Conservation (phyloP, 2,797 vertebrate genomes). For the Ambastaia sidthimunki region DNA sequence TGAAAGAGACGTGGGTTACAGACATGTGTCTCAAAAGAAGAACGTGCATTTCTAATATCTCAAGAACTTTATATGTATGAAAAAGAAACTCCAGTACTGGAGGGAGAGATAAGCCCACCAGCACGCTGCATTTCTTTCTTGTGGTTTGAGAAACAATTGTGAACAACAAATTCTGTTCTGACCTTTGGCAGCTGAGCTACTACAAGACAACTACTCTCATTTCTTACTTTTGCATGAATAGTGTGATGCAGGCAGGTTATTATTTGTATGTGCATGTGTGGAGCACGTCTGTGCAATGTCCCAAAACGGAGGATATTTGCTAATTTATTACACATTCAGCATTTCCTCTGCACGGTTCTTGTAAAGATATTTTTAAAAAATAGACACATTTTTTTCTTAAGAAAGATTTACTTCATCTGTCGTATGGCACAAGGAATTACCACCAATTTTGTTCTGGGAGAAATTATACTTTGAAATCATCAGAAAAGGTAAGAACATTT, state of each 20-base stretch:
- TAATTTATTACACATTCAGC: conserved; percentile 11
- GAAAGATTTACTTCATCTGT: conserved; percentile 28
- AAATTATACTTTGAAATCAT: conserved; percentile 15
- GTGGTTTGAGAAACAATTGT: conserved; percentile 2
- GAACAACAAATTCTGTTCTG: not conserved
- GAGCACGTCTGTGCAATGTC: not conserved
- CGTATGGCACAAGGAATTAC: not conserved
- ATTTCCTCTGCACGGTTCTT: conserved; percentile 9
- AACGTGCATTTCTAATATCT: not conserved
- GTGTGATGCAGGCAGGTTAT: not conserved
- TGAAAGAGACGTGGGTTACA: conserved; percentile 39
- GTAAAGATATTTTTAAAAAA: not conserved
- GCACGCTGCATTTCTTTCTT: conserved; percentile 8
- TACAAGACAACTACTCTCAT: no score
- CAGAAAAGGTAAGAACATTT: conserved; percentile 13
- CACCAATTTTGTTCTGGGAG: not conserved
- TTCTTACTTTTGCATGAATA: not conserved
- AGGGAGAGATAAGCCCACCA: not conserved
- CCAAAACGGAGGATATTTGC: not conserved
- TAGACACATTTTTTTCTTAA: conserved; percentile 22
- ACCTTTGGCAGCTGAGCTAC: conserved; percentile 9
- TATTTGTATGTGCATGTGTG: not conserved
- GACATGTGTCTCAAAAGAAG: not conserved
- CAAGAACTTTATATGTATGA: no score
- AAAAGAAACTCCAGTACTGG: not conserved